Base-by-base conservation (phyloP, 2,113 vertebrate species). In the Melanerpes formicivorus region DNA sequence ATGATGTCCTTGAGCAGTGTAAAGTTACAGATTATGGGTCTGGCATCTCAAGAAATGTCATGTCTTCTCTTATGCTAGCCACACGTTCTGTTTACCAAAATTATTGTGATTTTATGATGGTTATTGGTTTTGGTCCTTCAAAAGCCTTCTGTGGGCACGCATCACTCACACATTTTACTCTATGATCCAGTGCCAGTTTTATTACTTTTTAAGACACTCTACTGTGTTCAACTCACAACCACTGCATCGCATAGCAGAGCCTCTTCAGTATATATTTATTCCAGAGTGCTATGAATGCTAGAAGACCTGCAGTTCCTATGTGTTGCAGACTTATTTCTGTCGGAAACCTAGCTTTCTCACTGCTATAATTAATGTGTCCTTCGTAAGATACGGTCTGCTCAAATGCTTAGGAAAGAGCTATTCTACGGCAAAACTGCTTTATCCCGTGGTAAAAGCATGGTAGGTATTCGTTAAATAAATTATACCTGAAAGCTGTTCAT, bases 331-430 rank as follows among this genome's bases (percentile, higher is more conserved):
- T 23, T 34, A 44, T 67, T 67, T 44, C 52, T 14, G 15, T 3
- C 3, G 40, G 29, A 79, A 66, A 59, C 70, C 93, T 14, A 5
- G 32, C 21, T 48, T 27, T 64, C 37, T 80, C 21, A 2, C n/a
- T 14, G 32, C 34, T 10, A 4, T 29, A 59, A 25, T 22, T 3
- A 0, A 13, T 0, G 14, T 4, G 54, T 29, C 40, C 55, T 54
- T 34, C 2, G 0, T 6, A 3, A 64, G 25, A 58, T 7, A 40
- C 0, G 3, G 50, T 15, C 81, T 40, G 55, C 55, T 22, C 0
- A 0, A 66, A 60, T 0, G 16, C n/a, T 58, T 16, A 3, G 1
- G 25, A 30, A 14, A 52, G 81, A 55, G 2, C 52, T 27, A 2
- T 26, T 34, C 37, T 12, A 6, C 2, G 5, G 10, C 22, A 76